Evolutionary conservation across 2,888 invertebrate species (phyloP).

Genomic region (Protophormia terraenovae): DNA sequence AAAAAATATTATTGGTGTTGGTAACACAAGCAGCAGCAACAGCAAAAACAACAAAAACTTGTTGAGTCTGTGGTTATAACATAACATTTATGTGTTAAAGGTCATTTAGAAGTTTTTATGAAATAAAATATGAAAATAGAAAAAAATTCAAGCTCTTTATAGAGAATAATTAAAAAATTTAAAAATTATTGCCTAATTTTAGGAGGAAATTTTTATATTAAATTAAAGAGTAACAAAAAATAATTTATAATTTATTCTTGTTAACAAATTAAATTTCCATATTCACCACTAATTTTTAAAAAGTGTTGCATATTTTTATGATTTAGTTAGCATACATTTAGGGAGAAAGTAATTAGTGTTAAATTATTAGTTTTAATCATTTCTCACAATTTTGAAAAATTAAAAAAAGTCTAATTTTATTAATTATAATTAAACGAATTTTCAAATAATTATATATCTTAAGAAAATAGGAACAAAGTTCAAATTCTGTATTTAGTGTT

Average conservation of each 20-base stretch:
- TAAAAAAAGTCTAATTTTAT: too few relatives aligned
- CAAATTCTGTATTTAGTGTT: too few relatives aligned
- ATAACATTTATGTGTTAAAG: slow-evolving; percentile 14
- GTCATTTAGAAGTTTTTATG: not conserved
- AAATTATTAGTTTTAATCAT: too few relatives aligned
- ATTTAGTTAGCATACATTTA: too few relatives aligned
- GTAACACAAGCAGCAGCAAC: not conserved
- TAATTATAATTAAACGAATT: too few relatives aligned
- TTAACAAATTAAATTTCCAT: too few relatives aligned
- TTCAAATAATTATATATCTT: too few relatives aligned
- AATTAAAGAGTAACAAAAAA: not conserved
- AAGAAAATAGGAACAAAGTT: too few relatives aligned
- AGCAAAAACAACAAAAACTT: not conserved
- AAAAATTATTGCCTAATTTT: not conserved
- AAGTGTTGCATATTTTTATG: too few relatives aligned
- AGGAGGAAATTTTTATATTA: not conserved
- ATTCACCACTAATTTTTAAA: too few relatives aligned
- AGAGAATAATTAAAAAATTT: not conserved
- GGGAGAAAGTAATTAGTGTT: too few relatives aligned
- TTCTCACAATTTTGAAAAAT: too few relatives aligned
- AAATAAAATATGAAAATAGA: not conserved
- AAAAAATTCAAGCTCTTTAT: not conserved
- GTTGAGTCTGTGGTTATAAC: slow-evolving; percentile 35
- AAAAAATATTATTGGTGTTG: slow-evolving; percentile 5
- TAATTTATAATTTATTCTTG: not conserved